Evolutionary conservation across 2,113 vertebrate species (phyloP).

Genomic region (Polypterus senegalus): DNA sequence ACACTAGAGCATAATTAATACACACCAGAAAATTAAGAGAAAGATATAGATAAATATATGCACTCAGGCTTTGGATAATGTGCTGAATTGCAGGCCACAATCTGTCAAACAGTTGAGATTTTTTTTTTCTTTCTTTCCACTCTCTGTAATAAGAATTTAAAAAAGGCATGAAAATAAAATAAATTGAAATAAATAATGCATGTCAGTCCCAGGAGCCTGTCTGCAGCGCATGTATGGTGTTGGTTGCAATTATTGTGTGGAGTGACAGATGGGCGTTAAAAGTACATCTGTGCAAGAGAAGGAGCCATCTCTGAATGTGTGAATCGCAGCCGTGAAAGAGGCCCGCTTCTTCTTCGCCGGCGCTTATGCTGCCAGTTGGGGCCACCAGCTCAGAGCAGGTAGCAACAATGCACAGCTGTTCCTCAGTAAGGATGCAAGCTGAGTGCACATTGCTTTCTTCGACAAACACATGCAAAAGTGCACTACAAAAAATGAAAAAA

Average conservation of each 20-base stretch:
- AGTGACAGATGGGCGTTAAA: constrained; percentile 53
- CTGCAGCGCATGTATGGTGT: constrained; percentile 13
- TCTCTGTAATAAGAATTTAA: too few relatives aligned
- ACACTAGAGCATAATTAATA: too few relatives aligned
- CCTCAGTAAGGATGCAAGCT: not conserved
- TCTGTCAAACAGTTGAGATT: too few relatives aligned
- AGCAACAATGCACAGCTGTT: constrained; percentile 9
- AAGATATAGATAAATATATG: too few relatives aligned
- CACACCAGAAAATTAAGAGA: too few relatives aligned
- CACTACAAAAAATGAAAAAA: too few relatives aligned
- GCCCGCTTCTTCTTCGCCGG: constrained; percentile 36
- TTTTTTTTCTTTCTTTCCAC: too few relatives aligned
- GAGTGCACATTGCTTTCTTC: not conserved
- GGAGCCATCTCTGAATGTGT: constrained; percentile 55
- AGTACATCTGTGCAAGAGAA: constrained; percentile 42
- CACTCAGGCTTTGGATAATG: too few relatives aligned
- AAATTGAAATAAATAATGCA: constrained; percentile 45
- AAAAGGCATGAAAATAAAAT: constrained; percentile 22
- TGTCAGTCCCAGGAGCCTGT: constrained; percentile 45
- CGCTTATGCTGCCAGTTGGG: constrained; percentile 44
- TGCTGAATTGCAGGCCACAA: too few relatives aligned
- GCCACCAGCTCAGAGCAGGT: constrained; percentile 46
- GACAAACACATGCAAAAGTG: too few relatives aligned
- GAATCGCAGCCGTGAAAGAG: constrained; percentile 47
- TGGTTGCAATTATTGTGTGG: constrained; percentile 52